Evolutionary conservation across 64 coral and sea anemone genomes (phyloP).

Genomic region (Pachyseris speciosa): DNA sequence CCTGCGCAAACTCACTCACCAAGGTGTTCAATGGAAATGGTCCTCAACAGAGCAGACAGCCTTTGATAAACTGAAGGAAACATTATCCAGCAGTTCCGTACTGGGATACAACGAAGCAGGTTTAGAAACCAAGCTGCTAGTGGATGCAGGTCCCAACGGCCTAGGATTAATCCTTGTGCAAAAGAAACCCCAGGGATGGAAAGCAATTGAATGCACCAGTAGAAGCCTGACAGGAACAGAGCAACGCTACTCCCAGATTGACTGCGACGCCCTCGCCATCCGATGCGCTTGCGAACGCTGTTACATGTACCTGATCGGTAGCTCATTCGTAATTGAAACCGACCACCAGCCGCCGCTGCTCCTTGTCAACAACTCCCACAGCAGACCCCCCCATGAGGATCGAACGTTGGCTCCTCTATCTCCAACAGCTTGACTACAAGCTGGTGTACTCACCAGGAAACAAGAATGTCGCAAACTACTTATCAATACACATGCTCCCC

Average conservation of each 20-base stretch:
- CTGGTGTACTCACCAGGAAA: background rate
- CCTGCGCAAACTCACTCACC: background rate
- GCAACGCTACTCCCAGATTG: background rate
- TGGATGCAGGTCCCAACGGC: constrained; percentile 3
- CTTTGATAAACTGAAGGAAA: background rate
- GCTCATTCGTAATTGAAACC: background rate
- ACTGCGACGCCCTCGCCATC: constrained; percentile 26
- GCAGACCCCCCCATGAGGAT: constrained; percentile 22
- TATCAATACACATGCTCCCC: constrained; percentile 24
- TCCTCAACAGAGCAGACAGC: background rate
- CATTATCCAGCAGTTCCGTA: background rate
- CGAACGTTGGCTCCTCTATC: constrained; percentile 17
- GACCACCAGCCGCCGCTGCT: constrained; percentile 13
- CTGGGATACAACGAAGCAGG: constrained; percentile 26
- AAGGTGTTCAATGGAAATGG: background rate
- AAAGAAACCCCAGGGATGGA: constrained; percentile 18
- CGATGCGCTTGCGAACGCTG: constrained; percentile 34
- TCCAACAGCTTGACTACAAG: constrained; percentile 30
- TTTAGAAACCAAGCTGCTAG: constrained; percentile 10
- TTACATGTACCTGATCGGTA: background rate
- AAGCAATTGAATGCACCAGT: background rate
- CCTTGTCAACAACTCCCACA: background rate
- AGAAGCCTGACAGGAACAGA: constrained; percentile 17
- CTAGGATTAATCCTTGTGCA: constrained; percentile 5
- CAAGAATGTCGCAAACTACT: constrained; percentile 22